Evolutionary conservation across 2,797 vertebrate species (phyloP).

Genomic region (Percopsis omiscomaycus): DNA sequence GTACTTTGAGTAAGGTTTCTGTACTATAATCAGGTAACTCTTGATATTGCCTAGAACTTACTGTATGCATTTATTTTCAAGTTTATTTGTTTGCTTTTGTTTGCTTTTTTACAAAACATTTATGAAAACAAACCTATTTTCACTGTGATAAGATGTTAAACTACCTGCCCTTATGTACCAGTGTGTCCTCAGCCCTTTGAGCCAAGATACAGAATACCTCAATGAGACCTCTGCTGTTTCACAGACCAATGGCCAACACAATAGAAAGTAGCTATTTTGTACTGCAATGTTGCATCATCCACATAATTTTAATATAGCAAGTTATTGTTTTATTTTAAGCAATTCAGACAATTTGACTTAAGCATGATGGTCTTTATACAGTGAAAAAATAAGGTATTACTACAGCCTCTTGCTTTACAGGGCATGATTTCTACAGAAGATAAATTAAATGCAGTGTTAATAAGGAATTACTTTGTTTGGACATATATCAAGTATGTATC

Average conservation of each 20-base stretch:
- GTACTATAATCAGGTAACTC: too few species aligned
- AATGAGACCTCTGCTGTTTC: conserved; percentile 35
- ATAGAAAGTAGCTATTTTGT: neutral
- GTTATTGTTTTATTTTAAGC: conserved; percentile 7
- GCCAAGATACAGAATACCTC: conserved; percentile 66
- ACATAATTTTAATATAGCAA: neutral
- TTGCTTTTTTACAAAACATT: neutral
- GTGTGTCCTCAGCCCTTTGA: conserved; percentile 29
- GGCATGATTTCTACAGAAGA: too few species aligned
- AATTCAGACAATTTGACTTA: too few species aligned
- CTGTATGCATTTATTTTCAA: too few species aligned
- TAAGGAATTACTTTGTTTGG: too few species aligned
- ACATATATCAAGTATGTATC: neutral
- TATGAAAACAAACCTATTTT: conserved; percentile 1
- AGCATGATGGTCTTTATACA: too few species aligned
- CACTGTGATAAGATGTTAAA: conserved; percentile 1
- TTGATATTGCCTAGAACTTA: too few species aligned
- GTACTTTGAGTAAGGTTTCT: too few species aligned
- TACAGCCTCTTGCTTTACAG: too few species aligned
- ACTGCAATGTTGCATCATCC: conserved; percentile 11
- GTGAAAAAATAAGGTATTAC: too few species aligned
- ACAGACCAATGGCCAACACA: conserved; percentile 41
- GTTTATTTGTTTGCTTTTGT: neutral
- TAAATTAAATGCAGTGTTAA: too few species aligned
- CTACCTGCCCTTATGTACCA: neutral